Base-by-base conservation (phyloP, 2,797 vertebrate genomes). In the Phataginus tetradactyla region DNA sequence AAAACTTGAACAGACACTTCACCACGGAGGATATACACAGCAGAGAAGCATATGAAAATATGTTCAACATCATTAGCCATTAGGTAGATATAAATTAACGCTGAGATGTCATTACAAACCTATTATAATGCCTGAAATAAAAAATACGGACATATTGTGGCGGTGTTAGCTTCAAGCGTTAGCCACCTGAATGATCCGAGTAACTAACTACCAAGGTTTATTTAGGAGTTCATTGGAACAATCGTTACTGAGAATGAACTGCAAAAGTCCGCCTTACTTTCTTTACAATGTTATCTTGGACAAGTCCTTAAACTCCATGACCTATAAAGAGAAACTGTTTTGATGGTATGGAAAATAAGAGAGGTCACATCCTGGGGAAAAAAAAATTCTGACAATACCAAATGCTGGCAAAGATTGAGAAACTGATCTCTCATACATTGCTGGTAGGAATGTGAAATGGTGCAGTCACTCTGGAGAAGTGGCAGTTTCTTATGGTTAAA, bases 51-150 rank as follows among this genome's bases (percentile, higher is more conserved):
- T 37, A 81, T 34, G 27, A 93, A 90, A 68, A 90, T 45, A 68
- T 25, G 25, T 18, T 91, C 64, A 89, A 83, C 4, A 85, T 53
- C 53, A 95, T 71, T 37, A 89, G 80, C 34, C 42, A 81, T 53
- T 80, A 77, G 11, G 42, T 34, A 94, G 94, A 93, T 64, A 39
- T 37, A 95, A 83, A 95, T n/a, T 84, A 74, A 95, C 37, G 21
- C 37, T 66, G 49, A 88, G 51, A 74, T 55, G 25, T 59, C 32
- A 68, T 32, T 74, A 55, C 37, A 64, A 12, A 75, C 3, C 42
- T 57, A 84, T 77, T 59, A 95, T 25, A 89, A 39, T 34, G 45
- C 61, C 32, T 83, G n/a, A 95, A 90, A 88, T 85, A 39, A 84
- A 81, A 92, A 95, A 92, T 61, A 94, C 10, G 64, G 59, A 45